These are phyloP conservation scores for Falcaria lacertinaria DNA, from an alignment of 2,888 invertebrate species.

Conservation along the genomic window DNA sequence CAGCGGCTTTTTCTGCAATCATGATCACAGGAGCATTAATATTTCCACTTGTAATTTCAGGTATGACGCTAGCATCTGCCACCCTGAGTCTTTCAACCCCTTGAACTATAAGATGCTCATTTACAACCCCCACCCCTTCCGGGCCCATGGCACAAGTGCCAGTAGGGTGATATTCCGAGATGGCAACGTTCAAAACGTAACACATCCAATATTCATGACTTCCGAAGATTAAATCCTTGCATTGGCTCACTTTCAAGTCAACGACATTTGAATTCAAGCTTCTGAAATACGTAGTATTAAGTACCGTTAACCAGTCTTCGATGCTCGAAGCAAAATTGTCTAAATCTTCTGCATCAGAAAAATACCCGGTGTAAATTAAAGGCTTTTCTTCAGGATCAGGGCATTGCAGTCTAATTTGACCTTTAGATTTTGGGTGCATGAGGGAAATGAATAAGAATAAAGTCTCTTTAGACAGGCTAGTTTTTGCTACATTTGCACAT, in stretches of 20 bases:
- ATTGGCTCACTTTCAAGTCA: slow-evolving; percentile 21
- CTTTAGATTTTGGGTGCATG: slow-evolving; percentile 37
- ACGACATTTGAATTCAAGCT: slow-evolving; percentile 21
- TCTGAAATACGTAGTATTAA: slow-evolving; percentile 30
- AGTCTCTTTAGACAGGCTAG: slow-evolving; percentile 23
- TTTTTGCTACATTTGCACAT: slow-evolving; percentile 25
- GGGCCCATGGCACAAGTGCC: slow-evolving; percentile 48
- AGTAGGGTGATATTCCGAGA: slow-evolving; percentile 78
- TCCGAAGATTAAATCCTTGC: slow-evolving; percentile 17
- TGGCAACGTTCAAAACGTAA: slow-evolving; percentile 47
- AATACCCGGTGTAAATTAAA: slow-evolving; percentile 27
- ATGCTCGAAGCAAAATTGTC: slow-evolving; percentile 23
- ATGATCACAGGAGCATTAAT: slow-evolving; percentile 81
- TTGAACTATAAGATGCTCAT: slow-evolving; percentile 52
- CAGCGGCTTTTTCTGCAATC: slow-evolving; percentile 82
- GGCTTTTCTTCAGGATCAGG: slow-evolving; percentile 28
- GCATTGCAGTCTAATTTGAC: slow-evolving; percentile 27
- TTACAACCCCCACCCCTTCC: slow-evolving; percentile 32
- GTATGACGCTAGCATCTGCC: slow-evolving; percentile 83
- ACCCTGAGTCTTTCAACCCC: slow-evolving; percentile 79
- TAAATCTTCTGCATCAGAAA: slow-evolving; percentile 28
- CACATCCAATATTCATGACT: slow-evolving; percentile 41
- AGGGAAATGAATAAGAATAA: slow-evolving; percentile 31
- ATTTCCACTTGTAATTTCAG: slow-evolving; percentile 78
- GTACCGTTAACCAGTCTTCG: slow-evolving; percentile 24